Evolutionary conservation across 2,888 invertebrate species (phyloP), one percentile per base, ranked within the genome.

Genomic region (Melitaea athalia): DNA sequence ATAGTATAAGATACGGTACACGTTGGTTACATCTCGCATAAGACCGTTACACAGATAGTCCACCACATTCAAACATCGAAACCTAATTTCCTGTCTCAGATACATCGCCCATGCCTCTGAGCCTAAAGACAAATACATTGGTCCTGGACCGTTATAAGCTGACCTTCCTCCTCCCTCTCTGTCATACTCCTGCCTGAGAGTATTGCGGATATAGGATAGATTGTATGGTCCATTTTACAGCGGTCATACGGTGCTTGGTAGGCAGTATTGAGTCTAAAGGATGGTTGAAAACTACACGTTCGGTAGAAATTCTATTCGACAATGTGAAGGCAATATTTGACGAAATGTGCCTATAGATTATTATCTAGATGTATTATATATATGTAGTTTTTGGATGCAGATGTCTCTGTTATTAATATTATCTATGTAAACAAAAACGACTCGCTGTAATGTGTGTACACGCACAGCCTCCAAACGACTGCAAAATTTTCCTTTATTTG

Each of bases 11-110:
- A 24, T 24, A 24, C 3, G 24, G 24, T 24, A 24, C 24, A 24
- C 24, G 24, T 24, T 64, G 17, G 57, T 45, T 77, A 49, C 62
- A 57, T 60, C 38, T 15, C 55, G 77, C 81, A 85, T 81, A 80
- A 74, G 71, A 43, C 80, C 77, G 71, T 83, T 85, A 76, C 79
- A 76, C 76, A 74, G 82, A 82, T 80, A 80, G 76, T 79, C 74
- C 72, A 75, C 74, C 74, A 81, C 84, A 85, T 86, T 85, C 87
- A 87, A 87, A 90, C 87, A 87, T 85, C 86, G 87, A 91, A 92
- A 92, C 91, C 89, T 91, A 92, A 92, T 92, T 92, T 92, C 92
- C 92, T 90, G 91, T 91, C 91, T 91, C 86, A 91, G 91, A 89
- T 91, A 89, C 84, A 84, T 77, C 78, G 76, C 76, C 77, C 82